Conservation (phyloP, 2,888 invertebrate genomes). For the Hololepta plana region DNA sequence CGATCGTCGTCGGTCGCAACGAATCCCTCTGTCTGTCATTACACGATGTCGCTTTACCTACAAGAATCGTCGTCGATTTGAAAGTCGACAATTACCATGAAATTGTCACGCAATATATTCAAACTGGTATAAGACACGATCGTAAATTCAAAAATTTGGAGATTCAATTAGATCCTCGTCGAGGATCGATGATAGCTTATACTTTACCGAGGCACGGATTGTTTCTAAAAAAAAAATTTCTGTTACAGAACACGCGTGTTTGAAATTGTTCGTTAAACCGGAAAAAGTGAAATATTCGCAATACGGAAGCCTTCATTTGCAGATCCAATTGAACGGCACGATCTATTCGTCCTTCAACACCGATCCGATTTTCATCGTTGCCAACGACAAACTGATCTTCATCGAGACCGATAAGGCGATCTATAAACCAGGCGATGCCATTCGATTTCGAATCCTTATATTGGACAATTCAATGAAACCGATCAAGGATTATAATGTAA, state of each 20-base stretch:
- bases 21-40: constrained; percentile 22
- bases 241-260: constrained; percentile 21
- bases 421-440: constrained; percentile 36
- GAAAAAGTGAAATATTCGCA: constrained; percentile 13
- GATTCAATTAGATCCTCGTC: background rate
- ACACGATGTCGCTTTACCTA: constrained; percentile 16
- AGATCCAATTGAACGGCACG: constrained; percentile 16
- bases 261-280: constrained; percentile 18
- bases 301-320: constrained; percentile 19
- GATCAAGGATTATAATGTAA: too few species aligned
- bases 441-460: constrained; percentile 32
- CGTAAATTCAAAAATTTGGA: background rate
- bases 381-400: constrained; percentile 29
- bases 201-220: too few species aligned
- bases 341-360: constrained; percentile 19
- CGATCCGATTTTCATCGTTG: constrained; percentile 21
- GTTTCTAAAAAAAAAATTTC: constrained; percentile 1
- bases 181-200: background rate
- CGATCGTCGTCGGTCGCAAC: constrained; percentile 19
- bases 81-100: constrained; percentile 20
- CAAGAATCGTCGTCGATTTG: constrained; percentile 18
- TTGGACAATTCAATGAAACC: constrained; percentile 32
- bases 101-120: constrained; percentile 15
- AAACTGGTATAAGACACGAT: constrained; percentile 16
- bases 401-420: constrained; percentile 36